Evolutionary conservation across 2,797 vertebrate species (phyloP).

Genomic region (Hydrocynus forskahlii): DNA sequence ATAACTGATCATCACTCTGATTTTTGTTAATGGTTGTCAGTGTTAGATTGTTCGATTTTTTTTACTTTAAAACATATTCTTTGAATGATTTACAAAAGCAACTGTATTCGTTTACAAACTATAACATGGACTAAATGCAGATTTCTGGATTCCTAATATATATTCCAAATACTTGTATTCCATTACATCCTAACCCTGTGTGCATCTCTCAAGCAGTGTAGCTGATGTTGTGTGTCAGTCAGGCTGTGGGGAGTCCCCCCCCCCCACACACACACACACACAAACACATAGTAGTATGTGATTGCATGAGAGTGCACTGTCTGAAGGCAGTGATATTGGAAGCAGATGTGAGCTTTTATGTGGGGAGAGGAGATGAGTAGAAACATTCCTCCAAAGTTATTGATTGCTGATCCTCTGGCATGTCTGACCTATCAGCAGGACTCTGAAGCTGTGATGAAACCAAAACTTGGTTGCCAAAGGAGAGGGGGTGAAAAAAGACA

Average conservation of each 20-base stretch:
- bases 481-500: conserved; percentile 35
- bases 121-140: too few relatives aligned
- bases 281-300: conserved; percentile 64
- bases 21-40: too few relatives aligned
- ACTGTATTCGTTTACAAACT: too few relatives aligned
- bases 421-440: conserved; percentile 75
- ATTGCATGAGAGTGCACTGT: conserved; percentile 76
- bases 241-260: background rate
- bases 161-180: too few relatives aligned
- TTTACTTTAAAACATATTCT: too few relatives aligned
- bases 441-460: conserved; percentile 65
- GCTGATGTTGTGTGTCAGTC: conserved; percentile 26
- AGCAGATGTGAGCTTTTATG: conserved; percentile 82
- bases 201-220: conserved; percentile 61
- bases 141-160: too few relatives aligned
- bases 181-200: background rate
- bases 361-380: conserved; percentile 59
- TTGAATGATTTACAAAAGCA: too few relatives aligned
- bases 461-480: conserved; percentile 45
- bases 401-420: conserved; percentile 79
- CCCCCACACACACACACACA: conserved; percentile 16
- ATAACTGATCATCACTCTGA: too few relatives aligned
- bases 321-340: conserved; percentile 78
- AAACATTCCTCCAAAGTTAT: conserved; percentile 75
- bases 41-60: too few relatives aligned